phyloP scores from a whole-genome alignment of 2,113 vertebrate species.

The Tyrannus savana region DNA sequence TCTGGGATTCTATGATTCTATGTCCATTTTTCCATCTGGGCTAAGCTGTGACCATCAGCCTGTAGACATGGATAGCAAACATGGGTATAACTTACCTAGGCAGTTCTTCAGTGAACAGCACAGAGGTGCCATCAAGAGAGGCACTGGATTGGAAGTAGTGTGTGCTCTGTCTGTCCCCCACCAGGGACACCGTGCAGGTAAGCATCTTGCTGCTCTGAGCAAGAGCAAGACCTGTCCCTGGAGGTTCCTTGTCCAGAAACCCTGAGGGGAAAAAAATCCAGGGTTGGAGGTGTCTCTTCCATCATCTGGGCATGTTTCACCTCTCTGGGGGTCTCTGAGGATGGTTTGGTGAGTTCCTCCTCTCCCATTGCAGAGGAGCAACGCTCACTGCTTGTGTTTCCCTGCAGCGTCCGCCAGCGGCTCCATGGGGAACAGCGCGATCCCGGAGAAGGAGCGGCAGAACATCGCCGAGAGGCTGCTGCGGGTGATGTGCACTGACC shows the following conservation, averaged over 20 bases:
- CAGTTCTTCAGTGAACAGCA: neutral
- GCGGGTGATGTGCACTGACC: conserved; percentile 93
- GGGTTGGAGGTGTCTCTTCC: neutral
- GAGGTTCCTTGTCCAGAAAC: neutral
- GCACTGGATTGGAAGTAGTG: neutral
- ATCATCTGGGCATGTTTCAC: neutral
- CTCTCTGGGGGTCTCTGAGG: neutral
- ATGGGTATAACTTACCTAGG: neutral
- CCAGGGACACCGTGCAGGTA: neutral
- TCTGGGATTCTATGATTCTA: neutral
- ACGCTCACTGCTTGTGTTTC: neutral
- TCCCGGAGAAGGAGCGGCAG: conserved; percentile 97
- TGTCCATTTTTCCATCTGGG: neutral
- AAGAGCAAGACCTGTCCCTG: neutral
- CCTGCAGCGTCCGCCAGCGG: conserved; percentile 68
- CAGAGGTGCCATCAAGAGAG: neutral
- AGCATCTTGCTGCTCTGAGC: neutral
- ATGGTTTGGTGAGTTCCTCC: neutral
- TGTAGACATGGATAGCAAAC: fast-evolving
- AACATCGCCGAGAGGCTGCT: conserved; percentile 94
- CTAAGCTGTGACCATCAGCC: neutral
- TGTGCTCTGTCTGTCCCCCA: neutral
- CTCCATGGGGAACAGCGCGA: conserved; percentile 76
- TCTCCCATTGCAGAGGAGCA: neutral
- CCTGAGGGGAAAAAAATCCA: neutral